Evolutionary conservation across 2,888 invertebrate genomes (phyloP), one percentile per base, ranked within the genome.

Genomic region (Bhutanitis thaidina): DNA sequence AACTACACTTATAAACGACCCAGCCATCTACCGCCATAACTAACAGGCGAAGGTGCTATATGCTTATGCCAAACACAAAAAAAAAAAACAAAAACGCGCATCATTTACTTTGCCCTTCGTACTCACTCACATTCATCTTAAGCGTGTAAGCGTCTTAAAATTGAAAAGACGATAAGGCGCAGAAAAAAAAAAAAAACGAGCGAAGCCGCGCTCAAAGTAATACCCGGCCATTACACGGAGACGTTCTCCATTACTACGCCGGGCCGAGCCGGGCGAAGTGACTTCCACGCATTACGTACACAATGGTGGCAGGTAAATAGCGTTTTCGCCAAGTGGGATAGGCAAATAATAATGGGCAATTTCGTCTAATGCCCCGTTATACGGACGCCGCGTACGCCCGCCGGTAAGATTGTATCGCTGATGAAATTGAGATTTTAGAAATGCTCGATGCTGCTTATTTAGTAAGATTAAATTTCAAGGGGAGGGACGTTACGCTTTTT

Each of bases 281-380:
- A 20, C 16, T 20, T 36, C 37, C 27, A 30, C 12, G 32, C 32
- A 27, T 34, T 25, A 43, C n/a, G 13, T 39, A 38, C 27, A 49
- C 43, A 49, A 55, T 68, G 67, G 68, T 68, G n/a, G 55, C 71
- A 74, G 74, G 76, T 75, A 77, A 76, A 77, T 74, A 72, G 69
- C 69, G 71, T 77, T 77, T 77, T 76, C 70, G 67, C 66, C 52
- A 64, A 67, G 68, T 75, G 78, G 79, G 81, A 73, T 75, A 66
- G 82, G 76, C 82, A 67, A 70, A 72, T 74, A 74, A 76, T 82
- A 80, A 84, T 82, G 74, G 80, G 69, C 77, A 77, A 82, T 80
- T 74, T 64, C 63, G 58, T 59, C 65, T 80, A 79, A 79, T 74
- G 73, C 71, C 5, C 69, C 67, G 62, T 57, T 63, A 60, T 67